phyloP scores from a whole-genome alignment of 2,888 invertebrate genomes.

The Melieria picta region DNA sequence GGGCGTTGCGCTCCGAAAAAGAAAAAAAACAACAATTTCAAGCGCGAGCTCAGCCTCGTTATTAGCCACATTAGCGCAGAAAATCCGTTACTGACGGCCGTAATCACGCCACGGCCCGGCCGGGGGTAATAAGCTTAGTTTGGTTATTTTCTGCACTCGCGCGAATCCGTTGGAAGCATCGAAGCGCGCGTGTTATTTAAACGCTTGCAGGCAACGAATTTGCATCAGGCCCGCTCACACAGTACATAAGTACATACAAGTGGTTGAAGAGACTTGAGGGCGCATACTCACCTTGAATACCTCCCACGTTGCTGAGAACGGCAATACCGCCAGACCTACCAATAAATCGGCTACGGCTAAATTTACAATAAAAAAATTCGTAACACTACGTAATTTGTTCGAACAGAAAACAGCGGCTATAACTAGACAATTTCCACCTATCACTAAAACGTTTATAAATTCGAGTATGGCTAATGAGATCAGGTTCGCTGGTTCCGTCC shows the following conservation, averaged over 20 bases:
- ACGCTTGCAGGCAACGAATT: not conserved
- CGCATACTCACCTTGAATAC: slow-evolving; percentile 79
- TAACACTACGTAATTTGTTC: slow-evolving; percentile 91
- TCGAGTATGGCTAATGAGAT: slow-evolving; percentile 81
- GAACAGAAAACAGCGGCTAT: slow-evolving; percentile 92
- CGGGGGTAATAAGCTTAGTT: not conserved
- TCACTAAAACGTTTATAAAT: slow-evolving; percentile 87
- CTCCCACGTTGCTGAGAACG: slow-evolving; percentile 95
- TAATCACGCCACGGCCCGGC: slow-evolving; percentile 10
- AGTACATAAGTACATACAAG: not conserved
- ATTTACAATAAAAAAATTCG: slow-evolving; percentile 96
- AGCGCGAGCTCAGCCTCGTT: slow-evolving; percentile 18
- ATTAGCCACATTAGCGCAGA: slow-evolving; percentile 18
- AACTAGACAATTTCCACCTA: slow-evolving; percentile 90
- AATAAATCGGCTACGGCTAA: slow-evolving; percentile 95
- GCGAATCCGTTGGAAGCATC: not conserved
- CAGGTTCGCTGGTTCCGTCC: slow-evolving; percentile 82
- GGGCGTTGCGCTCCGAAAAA: not conserved
- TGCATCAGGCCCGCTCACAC: not conserved
- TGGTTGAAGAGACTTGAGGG: not conserved
- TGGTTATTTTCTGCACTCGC: not conserved
- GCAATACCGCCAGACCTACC: slow-evolving; percentile 94
- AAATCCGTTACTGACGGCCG: slow-evolving; percentile 11
- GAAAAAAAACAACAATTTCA: slow-evolving; percentile 22
- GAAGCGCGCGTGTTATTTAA: not conserved